Conservation (phyloP, 2,113 vertebrate species). For the Lophotis ruficrista region DNA sequence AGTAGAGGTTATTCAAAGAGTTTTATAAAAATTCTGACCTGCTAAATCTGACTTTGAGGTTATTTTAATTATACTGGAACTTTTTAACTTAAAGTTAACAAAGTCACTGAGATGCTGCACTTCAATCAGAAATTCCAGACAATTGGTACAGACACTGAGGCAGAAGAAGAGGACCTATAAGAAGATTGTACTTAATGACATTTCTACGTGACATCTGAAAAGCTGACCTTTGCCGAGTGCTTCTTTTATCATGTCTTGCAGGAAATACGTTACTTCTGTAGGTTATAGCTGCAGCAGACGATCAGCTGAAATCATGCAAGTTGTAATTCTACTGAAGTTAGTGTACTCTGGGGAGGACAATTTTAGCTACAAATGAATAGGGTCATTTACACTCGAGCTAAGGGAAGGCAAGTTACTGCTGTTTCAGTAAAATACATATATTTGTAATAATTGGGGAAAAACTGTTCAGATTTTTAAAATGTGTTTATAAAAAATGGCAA, state of each 20-base stretch:
- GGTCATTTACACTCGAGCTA: neutral
- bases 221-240: conserved; percentile 37
- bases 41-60: neutral
- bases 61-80: conserved; percentile 22
- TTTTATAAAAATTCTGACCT: conserved; percentile 1
- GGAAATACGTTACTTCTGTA: conserved; percentile 7
- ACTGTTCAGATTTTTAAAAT: neutral
- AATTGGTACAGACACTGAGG: neutral
- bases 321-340: neutral
- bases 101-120: neutral
- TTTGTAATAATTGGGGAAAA: neutral
- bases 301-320: neutral
- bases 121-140: conserved; percentile 12
- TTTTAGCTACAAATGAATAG: neutral
- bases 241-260: conserved; percentile 15
- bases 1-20: neutral
- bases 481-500: neutral
- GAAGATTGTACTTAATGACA: conserved; percentile 16
- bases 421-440: neutral
- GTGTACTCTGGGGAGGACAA: neutral
- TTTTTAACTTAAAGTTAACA: neutral
- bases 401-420: neutral
- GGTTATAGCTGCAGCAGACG: neutral
- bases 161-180: neutral
- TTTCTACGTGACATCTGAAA: conserved; percentile 18